Conservation (phyloP, 2,888 invertebrate species). For the Andrena minutula region DNA sequence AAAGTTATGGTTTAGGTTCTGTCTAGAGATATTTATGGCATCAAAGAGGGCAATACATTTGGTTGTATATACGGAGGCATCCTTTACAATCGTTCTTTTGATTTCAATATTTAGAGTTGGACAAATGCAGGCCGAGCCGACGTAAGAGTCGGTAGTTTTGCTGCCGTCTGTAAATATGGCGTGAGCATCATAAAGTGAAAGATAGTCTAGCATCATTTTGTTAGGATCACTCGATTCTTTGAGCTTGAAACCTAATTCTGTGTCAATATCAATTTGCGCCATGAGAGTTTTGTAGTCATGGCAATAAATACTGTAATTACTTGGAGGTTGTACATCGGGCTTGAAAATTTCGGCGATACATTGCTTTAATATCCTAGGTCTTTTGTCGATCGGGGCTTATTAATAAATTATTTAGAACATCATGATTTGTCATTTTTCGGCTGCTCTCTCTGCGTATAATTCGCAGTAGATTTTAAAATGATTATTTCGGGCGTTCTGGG, state of each 20-base stretch:
- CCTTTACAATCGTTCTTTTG: neutral
- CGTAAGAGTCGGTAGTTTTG: neutral
- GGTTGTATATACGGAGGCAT: neutral
- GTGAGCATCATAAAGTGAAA: neutral
- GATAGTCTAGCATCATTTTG: neutral
- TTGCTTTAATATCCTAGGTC: neutral
- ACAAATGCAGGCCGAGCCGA: conserved; percentile 9
- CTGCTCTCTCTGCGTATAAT: no score
- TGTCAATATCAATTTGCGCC: neutral
- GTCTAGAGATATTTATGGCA: neutral
- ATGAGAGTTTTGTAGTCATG: conserved; percentile 4
- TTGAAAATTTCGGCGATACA: neutral
- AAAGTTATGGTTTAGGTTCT: neutral
- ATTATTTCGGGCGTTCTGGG: no score
- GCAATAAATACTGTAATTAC: neutral
- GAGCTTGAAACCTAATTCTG: neutral
- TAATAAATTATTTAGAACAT: no score
- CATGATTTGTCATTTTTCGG: no score
- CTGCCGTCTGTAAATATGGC: conserved; percentile 5
- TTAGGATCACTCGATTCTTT: neutral
- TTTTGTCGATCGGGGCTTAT: no score
- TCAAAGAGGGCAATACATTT: neutral
- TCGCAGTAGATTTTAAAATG: no score
- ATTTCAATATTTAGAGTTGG: neutral
- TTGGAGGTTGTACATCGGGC: neutral